phyloP scores from a whole-genome alignment of 1,140 invertebrate species.

The Reticulitermes speratus region DNA sequence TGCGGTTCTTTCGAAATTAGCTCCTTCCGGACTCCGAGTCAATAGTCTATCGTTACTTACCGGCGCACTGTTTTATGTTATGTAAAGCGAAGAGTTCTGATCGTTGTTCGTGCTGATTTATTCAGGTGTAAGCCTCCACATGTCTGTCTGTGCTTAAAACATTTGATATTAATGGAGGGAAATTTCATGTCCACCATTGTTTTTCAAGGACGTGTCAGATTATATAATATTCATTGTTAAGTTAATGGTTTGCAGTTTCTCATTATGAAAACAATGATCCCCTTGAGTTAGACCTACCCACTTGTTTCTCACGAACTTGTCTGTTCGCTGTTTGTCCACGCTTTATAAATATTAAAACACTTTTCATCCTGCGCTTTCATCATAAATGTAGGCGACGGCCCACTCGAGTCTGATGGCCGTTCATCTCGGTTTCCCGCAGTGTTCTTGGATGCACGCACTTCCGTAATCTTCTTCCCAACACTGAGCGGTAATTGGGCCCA shows the following conservation, averaged over 20 bases:
- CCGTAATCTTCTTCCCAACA: not conserved
- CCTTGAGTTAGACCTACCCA: not conserved
- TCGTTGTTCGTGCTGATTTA: no score
- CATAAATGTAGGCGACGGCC: not conserved
- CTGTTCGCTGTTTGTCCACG: not conserved
- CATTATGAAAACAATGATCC: not conserved
- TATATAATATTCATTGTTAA: not conserved
- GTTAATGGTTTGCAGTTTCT: not conserved
- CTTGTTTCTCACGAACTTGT: not conserved
- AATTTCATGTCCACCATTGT: not conserved
- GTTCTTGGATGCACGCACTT: not conserved
- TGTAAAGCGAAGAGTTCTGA: no score
- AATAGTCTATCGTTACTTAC: no score
- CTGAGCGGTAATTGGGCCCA: no score
- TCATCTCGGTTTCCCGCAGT: not conserved
- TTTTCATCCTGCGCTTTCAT: not conserved
- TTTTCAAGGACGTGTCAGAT: not conserved
- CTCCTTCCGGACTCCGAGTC: no score
- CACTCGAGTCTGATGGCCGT: not conserved
- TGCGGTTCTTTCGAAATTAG: no score
- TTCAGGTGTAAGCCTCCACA: not conserved
- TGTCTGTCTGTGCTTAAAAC: not conserved
- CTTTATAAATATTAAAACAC: not conserved
- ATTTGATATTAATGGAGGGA: not conserved
- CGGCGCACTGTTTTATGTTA: no score